These are phyloP conservation scores for Austrofundulus limnaeus DNA, from an alignment of 2,113 vertebrate species.

Conservation along the genomic window DNA sequence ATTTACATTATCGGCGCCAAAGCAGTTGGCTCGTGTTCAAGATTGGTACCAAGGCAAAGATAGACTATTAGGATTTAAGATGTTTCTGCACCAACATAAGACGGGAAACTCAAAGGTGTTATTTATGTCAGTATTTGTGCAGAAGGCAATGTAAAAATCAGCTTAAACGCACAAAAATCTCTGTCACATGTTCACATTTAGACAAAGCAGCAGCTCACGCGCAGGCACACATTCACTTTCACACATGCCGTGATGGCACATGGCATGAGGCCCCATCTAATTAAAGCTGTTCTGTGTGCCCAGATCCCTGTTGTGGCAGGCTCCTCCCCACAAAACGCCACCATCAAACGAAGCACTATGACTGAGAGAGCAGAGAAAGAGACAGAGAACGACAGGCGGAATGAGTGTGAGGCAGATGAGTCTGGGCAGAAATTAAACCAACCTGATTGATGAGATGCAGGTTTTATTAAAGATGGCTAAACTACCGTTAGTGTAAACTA, in stretches of 20 bases:
- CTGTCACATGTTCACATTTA: not conserved
- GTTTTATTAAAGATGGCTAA: slow-evolving; percentile 27
- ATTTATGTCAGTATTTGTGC: not conserved
- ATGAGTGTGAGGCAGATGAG: slow-evolving; percentile 21
- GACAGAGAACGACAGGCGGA: slow-evolving; percentile 51
- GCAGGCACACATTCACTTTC: slow-evolving; percentile 32
- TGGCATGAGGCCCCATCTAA: slow-evolving; percentile 73
- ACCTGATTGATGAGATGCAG: slow-evolving; percentile 13
- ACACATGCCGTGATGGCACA: slow-evolving; percentile 56
- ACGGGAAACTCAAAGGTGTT: not conserved
- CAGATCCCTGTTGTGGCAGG: slow-evolving; percentile 62
- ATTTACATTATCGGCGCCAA: slow-evolving; percentile 63
- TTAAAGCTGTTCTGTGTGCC: slow-evolving; percentile 77
- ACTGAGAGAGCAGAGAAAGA: slow-evolving; percentile 37
- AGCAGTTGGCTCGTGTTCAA: slow-evolving; percentile 18
- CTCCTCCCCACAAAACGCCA: slow-evolving; percentile 64
- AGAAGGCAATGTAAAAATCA: not conserved
- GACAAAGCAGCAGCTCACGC: slow-evolving; percentile 30
- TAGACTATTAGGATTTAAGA: not conserved
- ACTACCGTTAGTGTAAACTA: slow-evolving; percentile 27
- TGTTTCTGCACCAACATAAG: not conserved
- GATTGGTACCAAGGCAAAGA: slow-evolving; percentile 15
- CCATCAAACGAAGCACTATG: slow-evolving; percentile 39
- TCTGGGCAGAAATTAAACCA: slow-evolving; percentile 30
- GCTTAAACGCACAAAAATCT: not conserved